Evolutionary conservation across 1,140 invertebrate genomes (phyloP).

Genomic region (Macrotrachela quadricornifera): DNA sequence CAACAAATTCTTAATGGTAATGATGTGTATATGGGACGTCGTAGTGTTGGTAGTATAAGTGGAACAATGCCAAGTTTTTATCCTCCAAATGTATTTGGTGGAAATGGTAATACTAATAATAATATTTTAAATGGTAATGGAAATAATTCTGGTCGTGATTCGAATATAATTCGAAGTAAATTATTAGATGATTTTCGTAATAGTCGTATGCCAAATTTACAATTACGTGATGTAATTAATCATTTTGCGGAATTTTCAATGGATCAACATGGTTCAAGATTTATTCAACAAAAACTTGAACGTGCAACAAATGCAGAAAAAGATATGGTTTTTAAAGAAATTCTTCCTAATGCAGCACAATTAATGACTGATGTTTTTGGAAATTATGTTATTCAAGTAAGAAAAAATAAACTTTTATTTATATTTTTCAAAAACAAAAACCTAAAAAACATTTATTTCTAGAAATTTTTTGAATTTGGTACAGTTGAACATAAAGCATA

Average conservation of each 20-base stretch:
- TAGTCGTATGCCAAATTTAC: constrained; percentile 66
- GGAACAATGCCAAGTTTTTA: too few relatives aligned
- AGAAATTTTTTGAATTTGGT: constrained; percentile 97
- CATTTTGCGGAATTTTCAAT: constrained; percentile 52
- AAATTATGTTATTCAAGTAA: constrained; percentile 89
- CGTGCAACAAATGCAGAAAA: constrained; percentile 80
- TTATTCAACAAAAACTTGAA: constrained; percentile 97
- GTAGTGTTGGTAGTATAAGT: too few relatives aligned
- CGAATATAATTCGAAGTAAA: constrained; percentile 50
- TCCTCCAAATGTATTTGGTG: too few relatives aligned
- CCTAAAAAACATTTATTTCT: not conserved
- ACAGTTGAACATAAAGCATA: constrained; percentile 88
- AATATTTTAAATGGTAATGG: too few relatives aligned
- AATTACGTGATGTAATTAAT: constrained; percentile 57
- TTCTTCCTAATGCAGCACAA: constrained; percentile 72
- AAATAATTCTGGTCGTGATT: not conserved
- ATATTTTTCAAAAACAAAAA: not conserved
- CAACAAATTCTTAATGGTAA: too few relatives aligned
- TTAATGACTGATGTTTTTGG: constrained; percentile 99
- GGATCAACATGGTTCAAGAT: constrained; percentile 95
- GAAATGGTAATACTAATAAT: too few relatives aligned
- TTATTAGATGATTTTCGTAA: constrained; percentile 73
- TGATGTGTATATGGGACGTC: too few relatives aligned
- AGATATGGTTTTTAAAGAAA: constrained; percentile 92
- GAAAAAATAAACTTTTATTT: not conserved